A percentile compares a stretch with the other conserved stretches of the same genome.
Evolutionary conservation across 1,140 invertebrate genomes (phyloP).

Genomic region (Apocrypta bakeri): DNA sequence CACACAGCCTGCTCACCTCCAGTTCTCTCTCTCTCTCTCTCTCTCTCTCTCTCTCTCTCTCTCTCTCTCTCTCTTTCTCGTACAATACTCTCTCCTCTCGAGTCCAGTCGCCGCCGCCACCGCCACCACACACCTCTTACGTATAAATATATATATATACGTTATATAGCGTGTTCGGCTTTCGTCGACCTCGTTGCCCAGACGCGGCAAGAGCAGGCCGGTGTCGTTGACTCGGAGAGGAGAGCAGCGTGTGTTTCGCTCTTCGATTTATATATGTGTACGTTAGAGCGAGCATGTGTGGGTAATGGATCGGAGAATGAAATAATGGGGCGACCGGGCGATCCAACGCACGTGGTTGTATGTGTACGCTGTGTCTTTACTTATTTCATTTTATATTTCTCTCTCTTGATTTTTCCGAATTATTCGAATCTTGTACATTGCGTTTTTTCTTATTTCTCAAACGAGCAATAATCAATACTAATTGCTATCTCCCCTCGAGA

Average conservation of each 20-base stretch:
- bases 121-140: not conserved
- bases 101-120: not conserved
- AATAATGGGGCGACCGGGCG: not conserved
- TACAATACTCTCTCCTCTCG: not conserved
- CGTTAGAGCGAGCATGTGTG: conserved; percentile 11
- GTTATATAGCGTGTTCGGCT: conserved; percentile 52
- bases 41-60: conserved; percentile 13
- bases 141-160: conserved; percentile 10
- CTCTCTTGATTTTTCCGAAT: too few relatives aligned
- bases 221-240: conserved; percentile 57
- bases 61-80: conserved; percentile 6
- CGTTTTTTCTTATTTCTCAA: not conserved
- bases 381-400: too few relatives aligned
- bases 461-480: too few relatives aligned
- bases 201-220: conserved; percentile 53
- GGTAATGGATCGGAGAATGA: not conserved
- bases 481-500: too few relatives aligned
- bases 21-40: conserved; percentile 14
- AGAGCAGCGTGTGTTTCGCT: not conserved
- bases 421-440: not conserved
- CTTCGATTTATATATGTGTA: conserved; percentile 3
- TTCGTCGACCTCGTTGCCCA: conserved; percentile 61
- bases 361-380: too few relatives aligned
- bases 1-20: not conserved
- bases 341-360: not conserved